phyloP scores from a whole-genome alignment of 2,113 vertebrate species.

The Oxyruncus cristatus region DNA sequence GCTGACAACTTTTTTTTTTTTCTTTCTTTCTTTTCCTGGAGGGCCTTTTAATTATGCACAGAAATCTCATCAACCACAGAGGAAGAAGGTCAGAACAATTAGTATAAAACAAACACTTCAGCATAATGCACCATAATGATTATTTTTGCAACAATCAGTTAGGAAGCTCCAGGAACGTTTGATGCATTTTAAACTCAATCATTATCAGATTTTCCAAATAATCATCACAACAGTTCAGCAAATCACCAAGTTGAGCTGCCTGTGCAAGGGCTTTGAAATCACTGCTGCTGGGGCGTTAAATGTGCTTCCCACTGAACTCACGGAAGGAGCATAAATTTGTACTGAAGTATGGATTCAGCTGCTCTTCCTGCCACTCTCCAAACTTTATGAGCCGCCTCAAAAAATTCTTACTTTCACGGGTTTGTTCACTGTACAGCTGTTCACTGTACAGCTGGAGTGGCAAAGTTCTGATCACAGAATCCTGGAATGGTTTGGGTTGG shows the following conservation, averaged over 20 bases:
- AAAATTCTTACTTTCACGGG: rapidly evolving
- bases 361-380: background rate
- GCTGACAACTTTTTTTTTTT: background rate
- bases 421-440: rapidly evolving
- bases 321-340: background rate
- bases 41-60: constrained; percentile 45
- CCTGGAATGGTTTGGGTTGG: background rate
- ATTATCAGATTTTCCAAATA: background rate
- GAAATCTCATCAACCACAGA: constrained; percentile 34
- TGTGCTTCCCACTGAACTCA: background rate
- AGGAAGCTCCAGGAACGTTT: background rate
- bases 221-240: background rate
- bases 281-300: background rate
- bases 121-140: background rate
- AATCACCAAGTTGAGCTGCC: background rate
- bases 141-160: background rate
- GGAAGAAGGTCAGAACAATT: constrained; percentile 60
- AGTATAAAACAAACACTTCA: constrained; percentile 50
- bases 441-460: background rate
- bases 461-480: background rate
- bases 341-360: background rate
- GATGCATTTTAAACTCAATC: background rate
- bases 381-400: background rate
- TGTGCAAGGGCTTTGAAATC: too few species aligned
- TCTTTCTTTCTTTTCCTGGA: background rate